Conservation (phyloP, 2,888 invertebrate genomes). For the Lysandra bellargus region DNA sequence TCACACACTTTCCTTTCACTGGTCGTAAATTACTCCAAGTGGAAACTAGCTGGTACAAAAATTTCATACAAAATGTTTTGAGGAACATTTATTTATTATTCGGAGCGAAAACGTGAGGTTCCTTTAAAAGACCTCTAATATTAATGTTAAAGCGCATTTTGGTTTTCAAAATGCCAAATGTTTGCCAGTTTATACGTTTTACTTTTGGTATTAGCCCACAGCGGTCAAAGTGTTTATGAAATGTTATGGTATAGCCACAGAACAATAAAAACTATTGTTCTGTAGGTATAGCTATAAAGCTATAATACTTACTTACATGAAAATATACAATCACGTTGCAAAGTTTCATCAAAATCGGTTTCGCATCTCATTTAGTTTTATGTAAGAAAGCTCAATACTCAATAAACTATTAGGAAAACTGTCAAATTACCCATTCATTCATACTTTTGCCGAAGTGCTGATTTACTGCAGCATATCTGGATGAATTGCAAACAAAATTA, state of each 20-base stretch:
- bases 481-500: neutral
- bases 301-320: neutral
- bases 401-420: no score
- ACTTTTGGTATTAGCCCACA: neutral
- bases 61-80: constrained; percentile 5
- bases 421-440: no score
- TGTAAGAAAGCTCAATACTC: no score
- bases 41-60: neutral
- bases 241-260: neutral
- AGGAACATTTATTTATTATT: constrained; percentile 2
- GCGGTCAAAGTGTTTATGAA: neutral
- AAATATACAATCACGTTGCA: neutral
- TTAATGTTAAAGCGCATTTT: neutral
- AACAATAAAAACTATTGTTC: no score
- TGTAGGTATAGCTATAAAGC: neutral
- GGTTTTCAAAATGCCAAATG: neutral
- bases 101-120: neutral
- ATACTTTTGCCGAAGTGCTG: no score
- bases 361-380: no score
- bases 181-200: neutral
- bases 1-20: constrained; percentile 1
- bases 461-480: neutral
- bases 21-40: neutral
- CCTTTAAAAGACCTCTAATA: neutral
- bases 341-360: neutral